phyloP scores from a whole-genome alignment of 2,797 vertebrate species.

The Parauchenoglanis punctatus region DNA sequence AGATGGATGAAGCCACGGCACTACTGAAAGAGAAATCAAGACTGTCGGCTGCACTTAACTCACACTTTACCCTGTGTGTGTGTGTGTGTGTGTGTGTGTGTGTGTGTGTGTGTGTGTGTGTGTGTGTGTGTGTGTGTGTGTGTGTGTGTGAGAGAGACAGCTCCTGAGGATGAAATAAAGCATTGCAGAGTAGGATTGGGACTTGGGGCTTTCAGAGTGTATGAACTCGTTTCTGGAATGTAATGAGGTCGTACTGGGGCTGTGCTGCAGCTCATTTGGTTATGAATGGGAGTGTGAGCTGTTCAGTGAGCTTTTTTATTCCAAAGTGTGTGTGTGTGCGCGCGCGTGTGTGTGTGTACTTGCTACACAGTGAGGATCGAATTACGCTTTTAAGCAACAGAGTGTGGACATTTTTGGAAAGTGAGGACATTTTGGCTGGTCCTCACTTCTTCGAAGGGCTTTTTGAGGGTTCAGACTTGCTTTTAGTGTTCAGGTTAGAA shows the following conservation, averaged over 20 bases:
- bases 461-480: no score
- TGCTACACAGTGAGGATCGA: no score
- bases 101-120: neutral
- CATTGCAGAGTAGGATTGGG: constrained; percentile 32
- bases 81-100: constrained; percentile 29
- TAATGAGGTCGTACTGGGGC: constrained; percentile 27
- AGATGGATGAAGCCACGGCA: constrained; percentile 25
- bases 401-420: no score
- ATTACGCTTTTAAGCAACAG: no score
- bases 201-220: constrained; percentile 1
- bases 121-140: neutral
- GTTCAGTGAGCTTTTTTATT: neutral
- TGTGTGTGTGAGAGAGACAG: neutral
- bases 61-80: constrained; percentile 24
- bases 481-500: no score
- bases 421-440: no score
- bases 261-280: neutral
- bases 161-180: constrained; percentile 15
- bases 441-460: no score
- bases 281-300: neutral
- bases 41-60: constrained; percentile 44
- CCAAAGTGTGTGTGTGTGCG: neutral
- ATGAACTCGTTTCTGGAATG: constrained; percentile 20
- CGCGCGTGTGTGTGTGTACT: neutral
- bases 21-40: constrained; percentile 45